Percentiles rank a stretch among this genome's conserved stretches.
Conservation (phyloP, 1,140 invertebrate genomes). For the Magallana gigas region DNA sequence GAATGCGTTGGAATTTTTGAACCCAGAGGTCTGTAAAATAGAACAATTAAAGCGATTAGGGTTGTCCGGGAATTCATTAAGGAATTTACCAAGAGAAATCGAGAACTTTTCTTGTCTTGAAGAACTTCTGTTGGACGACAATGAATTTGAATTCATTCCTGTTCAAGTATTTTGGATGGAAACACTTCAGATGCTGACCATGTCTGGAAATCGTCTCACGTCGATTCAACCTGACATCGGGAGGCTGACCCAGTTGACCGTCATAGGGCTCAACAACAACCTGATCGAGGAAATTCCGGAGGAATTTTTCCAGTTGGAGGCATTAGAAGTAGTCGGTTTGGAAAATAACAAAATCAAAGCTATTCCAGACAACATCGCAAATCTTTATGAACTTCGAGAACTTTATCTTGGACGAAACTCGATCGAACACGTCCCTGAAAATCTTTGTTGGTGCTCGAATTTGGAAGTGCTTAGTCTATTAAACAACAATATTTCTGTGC, state of each 20-base stretch:
- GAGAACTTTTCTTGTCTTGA: constrained; percentile 73
- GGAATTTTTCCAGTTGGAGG: constrained; percentile 68
- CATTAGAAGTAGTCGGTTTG: constrained; percentile 70
- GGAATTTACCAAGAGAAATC: constrained; percentile 74
- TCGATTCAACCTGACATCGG: constrained; percentile 71
- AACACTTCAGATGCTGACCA: constrained; percentile 68
- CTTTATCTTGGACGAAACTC: constrained; percentile 74
- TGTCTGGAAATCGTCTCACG: constrained; percentile 72
- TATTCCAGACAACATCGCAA: constrained; percentile 71
- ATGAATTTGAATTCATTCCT: constrained; percentile 77
- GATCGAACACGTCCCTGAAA: constrained; percentile 70
- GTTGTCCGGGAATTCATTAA: constrained; percentile 76
- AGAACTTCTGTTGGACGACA: constrained; percentile 75
- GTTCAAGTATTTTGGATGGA: constrained; percentile 75
- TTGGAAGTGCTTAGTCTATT: constrained; percentile 71
- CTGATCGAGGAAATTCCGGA: constrained; percentile 67
- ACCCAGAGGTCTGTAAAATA: constrained; percentile 73
- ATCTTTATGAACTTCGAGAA: constrained; percentile 72
- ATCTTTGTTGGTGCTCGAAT: constrained; percentile 74
- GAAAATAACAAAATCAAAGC: constrained; percentile 71
- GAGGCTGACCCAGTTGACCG: constrained; percentile 67
- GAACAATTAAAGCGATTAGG: constrained; percentile 69
- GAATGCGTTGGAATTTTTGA: constrained; percentile 73
- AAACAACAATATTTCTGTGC: constrained; percentile 66
- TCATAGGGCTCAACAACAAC: constrained; percentile 76